Evolutionary conservation across 2,113 vertebrate genomes (phyloP).

Genomic region (Plotosus lineatus): DNA sequence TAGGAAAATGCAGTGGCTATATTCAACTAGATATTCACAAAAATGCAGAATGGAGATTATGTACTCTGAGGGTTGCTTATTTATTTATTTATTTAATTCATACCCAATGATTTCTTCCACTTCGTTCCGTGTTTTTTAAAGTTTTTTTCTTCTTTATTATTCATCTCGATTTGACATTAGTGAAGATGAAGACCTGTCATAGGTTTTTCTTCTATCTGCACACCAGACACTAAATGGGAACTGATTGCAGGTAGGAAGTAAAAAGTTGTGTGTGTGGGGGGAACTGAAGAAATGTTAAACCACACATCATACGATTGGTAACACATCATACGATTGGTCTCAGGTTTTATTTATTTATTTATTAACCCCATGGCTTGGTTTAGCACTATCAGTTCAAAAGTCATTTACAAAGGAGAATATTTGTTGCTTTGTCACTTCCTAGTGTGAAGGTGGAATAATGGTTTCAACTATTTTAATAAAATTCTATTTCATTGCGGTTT

Average conservation of each 20-base stretch:
- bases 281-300: slow-evolving; percentile 11
- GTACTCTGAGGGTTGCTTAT: not conserved
- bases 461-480: not conserved
- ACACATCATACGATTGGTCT: not conserved
- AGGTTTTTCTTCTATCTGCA: not conserved
- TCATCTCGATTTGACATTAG: not conserved
- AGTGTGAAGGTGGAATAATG: not conserved
- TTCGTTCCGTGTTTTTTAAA: not conserved
- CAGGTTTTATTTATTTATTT: not conserved
- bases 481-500: not conserved
- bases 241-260: slow-evolving; percentile 18
- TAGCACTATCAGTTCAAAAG: not conserved
- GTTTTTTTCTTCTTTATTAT: not conserved
- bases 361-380: not conserved
- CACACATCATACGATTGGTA: not conserved
- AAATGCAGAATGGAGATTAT: not conserved
- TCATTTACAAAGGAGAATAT: not conserved
- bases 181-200: not conserved
- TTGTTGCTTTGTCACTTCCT: not conserved
- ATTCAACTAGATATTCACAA: not conserved
- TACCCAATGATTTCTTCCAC: not conserved
- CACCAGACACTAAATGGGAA: not conserved
- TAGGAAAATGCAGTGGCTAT: not conserved
- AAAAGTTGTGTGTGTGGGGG: not conserved
- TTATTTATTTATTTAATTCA: not conserved